phyloP scores from a whole-genome alignment of 2,113 vertebrate species.

The Cnemophilus loriae region DNA sequence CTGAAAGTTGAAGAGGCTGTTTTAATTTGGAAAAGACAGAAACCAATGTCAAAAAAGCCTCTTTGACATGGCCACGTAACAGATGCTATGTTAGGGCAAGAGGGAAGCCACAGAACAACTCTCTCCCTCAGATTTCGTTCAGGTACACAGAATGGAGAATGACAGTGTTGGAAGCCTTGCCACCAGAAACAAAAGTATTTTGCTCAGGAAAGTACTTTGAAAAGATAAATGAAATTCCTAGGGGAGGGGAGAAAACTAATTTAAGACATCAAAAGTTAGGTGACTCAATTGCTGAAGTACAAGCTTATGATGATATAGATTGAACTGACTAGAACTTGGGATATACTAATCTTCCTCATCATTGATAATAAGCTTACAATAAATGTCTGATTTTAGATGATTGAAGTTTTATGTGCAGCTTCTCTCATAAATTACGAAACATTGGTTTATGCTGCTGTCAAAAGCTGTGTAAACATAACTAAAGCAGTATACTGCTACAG shows the following conservation, averaged over 20 bases:
- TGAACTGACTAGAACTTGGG: neutral
- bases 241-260: neutral
- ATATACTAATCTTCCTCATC: neutral
- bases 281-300: neutral
- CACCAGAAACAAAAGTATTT: neutral
- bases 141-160: neutral
- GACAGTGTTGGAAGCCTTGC: neutral
- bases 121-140: neutral
- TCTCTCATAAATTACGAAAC: neutral
- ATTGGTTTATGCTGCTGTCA: neutral
- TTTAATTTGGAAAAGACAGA: neutral
- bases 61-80: neutral
- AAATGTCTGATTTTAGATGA: neutral
- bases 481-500: neutral
- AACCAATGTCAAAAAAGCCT: neutral
- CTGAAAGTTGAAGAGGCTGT: neutral
- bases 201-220: neutral
- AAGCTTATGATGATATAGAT: neutral
- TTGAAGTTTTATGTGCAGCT: neutral
- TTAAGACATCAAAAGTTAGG: neutral
- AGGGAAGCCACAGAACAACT: neutral
- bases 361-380: neutral
- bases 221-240: neutral
- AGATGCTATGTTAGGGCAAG: fast-evolving
- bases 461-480: neutral